Conservation (phyloP, 2,113 vertebrate species). For the Dissostichus mawsoni region DNA sequence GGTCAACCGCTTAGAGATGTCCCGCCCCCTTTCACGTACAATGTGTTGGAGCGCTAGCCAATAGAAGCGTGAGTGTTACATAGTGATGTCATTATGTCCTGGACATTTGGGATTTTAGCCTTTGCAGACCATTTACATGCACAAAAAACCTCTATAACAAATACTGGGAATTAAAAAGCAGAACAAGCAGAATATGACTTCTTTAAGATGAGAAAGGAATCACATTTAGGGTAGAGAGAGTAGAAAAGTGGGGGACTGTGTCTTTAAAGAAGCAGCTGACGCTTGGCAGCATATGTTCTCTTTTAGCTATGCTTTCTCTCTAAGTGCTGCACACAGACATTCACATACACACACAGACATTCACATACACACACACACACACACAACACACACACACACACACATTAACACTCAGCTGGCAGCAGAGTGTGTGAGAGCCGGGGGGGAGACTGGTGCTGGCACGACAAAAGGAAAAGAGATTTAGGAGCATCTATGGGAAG, state of each 20-base stretch:
- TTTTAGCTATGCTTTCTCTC: slow-evolving; percentile 34
- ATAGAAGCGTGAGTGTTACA: no score
- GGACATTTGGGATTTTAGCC: no score
- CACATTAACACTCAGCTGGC: slow-evolving; percentile 44
- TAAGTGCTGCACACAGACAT: slow-evolving; percentile 33
- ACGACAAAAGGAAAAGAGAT: neutral
- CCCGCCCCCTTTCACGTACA: no score
- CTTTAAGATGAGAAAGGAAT: neutral
- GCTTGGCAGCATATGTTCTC: slow-evolving; percentile 42
- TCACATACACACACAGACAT: slow-evolving; percentile 26
- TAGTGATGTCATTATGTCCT: no score
- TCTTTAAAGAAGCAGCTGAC: slow-evolving; percentile 28
- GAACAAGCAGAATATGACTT: no score
- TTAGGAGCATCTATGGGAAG: slow-evolving; percentile 48
- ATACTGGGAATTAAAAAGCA: no score
- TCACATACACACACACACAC: slow-evolving; percentile 26
- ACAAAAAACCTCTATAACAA: no score
- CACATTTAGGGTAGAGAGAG: neutral
- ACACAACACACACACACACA: slow-evolving; percentile 25
- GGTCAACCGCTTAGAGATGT: no score
- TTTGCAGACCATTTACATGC: no score
- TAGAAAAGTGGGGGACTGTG: neutral
- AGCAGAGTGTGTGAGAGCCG: neutral
- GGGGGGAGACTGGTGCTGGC: slow-evolving; percentile 25
- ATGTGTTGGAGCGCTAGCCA: no score